These are phyloP conservation scores for Nasonia longicornis DNA, from an alignment of 1,140 invertebrate species.

Conservation along the genomic window DNA sequence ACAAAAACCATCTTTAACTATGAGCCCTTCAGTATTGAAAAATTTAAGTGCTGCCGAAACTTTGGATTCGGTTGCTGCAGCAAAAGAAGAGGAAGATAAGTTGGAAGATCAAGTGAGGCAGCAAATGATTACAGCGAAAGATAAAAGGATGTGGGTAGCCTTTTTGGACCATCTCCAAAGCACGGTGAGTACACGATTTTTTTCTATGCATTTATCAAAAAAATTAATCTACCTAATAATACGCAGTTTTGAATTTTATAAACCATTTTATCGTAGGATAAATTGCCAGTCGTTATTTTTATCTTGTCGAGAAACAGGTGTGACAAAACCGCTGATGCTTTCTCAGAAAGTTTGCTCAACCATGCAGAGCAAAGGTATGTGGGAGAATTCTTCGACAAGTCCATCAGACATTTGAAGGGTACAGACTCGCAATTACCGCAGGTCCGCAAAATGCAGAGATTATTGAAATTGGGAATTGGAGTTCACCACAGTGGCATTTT, in stretches of 20 bases:
- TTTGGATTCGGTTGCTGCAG: constrained; percentile 10
- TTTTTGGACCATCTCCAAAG: constrained; percentile 84
- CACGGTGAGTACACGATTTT: constrained; percentile 62
- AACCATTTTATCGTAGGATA: constrained; percentile 67
- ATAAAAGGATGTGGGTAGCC: constrained; percentile 88
- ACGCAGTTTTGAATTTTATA: not conserved
- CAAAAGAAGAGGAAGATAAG: constrained; percentile 36
- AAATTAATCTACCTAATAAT: not conserved
- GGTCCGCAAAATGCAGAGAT: constrained; percentile 81
- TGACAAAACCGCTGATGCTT: constrained; percentile 69
- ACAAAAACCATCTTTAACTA: constrained; percentile 39
- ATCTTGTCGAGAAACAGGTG: constrained; percentile 92
- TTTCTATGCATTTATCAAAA: too few species aligned
- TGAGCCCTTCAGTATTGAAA: constrained; percentile 33
- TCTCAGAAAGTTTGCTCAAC: constrained; percentile 80
- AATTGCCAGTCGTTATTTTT: constrained; percentile 94
- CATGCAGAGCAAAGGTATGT: constrained; percentile 87
- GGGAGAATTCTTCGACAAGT: constrained; percentile 84
- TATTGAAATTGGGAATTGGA: constrained; percentile 91
- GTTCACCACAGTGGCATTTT: constrained; percentile 98
- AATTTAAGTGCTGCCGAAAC: constrained; percentile 40
- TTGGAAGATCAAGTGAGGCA: constrained; percentile 48
- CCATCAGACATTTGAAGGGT: constrained; percentile 85
- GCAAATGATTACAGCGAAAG: constrained; percentile 66
- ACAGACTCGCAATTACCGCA: constrained; percentile 91